Conservation (phyloP, 1,140 invertebrate species). For the Dreissena polymorpha region DNA sequence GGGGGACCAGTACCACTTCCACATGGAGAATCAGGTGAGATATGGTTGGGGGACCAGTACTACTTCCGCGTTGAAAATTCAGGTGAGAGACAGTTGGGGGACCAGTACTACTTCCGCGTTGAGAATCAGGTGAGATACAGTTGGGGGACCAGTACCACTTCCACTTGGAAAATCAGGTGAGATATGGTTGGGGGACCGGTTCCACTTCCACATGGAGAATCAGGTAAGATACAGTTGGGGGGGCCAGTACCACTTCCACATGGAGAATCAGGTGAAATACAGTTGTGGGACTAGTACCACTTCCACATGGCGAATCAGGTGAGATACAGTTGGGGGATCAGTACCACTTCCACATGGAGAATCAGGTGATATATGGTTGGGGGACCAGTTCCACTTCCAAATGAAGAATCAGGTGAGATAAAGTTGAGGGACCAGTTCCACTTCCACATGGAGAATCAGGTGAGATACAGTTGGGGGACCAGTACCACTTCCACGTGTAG, state of each 20-base stretch:
- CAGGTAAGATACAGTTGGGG: too few relatives aligned
- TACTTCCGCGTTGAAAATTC: constrained; percentile 7
- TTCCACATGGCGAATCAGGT: constrained; percentile 80
- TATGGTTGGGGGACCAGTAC: too few relatives aligned
- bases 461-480: constrained; percentile 73
- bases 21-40: constrained; percentile 79
- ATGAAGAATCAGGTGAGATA: constrained; percentile 76
- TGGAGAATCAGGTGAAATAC: too few relatives aligned
- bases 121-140: constrained; percentile 78
- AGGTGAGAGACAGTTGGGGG: constrained; percentile 76
- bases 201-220: constrained; percentile 80
- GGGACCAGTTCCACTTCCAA: constrained; percentile 80
- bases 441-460: constrained; percentile 80
- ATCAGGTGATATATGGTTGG: constrained; percentile 76
- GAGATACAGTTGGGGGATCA: constrained; percentile 76
- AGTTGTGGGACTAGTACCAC: constrained; percentile 79
- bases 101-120: constrained; percentile 80
- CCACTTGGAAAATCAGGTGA: constrained; percentile 79
- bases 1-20: constrained; percentile 79
- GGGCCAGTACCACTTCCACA: too few relatives aligned
- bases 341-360: constrained; percentile 81
- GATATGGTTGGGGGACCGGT: constrained; percentile 77
- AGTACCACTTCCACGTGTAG: constrained; percentile 81
- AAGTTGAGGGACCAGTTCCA: constrained; percentile 78
- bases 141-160: constrained; percentile 80